These are phyloP conservation scores for Diplodus sargus DNA, from an alignment of 2,797 vertebrate genomes.

Conservation along the genomic window DNA sequence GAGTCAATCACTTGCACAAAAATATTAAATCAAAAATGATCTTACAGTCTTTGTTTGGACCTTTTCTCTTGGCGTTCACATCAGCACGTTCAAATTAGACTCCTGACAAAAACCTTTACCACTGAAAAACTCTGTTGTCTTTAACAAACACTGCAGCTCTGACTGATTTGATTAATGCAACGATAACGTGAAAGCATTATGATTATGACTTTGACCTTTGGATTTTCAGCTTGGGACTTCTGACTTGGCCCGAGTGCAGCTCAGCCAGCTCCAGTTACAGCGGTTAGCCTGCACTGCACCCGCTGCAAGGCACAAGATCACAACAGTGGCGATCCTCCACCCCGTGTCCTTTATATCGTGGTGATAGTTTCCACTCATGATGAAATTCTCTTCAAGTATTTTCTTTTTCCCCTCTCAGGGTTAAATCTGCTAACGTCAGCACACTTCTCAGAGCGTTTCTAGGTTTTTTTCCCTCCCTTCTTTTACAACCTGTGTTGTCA, in stretches of 20 bases:
- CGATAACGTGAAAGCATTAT: too few species aligned
- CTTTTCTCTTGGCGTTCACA: not conserved
- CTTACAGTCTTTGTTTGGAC: not conserved
- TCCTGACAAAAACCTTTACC: not conserved
- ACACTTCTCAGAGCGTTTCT: not conserved
- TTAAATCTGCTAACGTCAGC: not conserved
- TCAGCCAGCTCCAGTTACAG: constrained; percentile 12
- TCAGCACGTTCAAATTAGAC: not conserved
- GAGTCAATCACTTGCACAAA: not conserved
- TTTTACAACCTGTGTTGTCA: not conserved
- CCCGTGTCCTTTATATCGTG: not conserved
- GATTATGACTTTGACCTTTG: not conserved
- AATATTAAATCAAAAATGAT: not conserved
- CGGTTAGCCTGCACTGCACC: not conserved
- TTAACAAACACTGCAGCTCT: not conserved
- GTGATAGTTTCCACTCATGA: not conserved
- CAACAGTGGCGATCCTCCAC: not conserved
- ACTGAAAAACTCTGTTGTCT: not conserved
- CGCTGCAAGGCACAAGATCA: not conserved
- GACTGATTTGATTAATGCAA: too few species aligned
- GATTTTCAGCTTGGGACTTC: not conserved
- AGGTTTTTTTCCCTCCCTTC: not conserved
- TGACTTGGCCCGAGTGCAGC: not conserved
- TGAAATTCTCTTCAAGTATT: not conserved
- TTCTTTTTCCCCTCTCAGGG: too few species aligned